phyloP scores from a whole-genome alignment of 2,113 vertebrate genomes.

The Lanius collurio region DNA sequence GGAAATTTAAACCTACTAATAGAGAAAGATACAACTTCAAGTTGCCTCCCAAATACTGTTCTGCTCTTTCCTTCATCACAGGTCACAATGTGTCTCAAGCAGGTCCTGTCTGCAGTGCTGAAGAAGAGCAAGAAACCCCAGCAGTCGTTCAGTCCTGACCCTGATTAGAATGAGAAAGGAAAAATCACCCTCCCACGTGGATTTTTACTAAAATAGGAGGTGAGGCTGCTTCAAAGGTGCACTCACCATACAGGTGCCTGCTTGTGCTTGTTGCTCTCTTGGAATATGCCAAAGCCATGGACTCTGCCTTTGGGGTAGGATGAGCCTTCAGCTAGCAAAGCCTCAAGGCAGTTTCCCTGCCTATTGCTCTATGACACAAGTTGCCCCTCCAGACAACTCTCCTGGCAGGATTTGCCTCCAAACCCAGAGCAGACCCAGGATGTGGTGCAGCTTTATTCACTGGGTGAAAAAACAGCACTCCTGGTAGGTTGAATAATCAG shows the following conservation, averaged over 20 bases:
- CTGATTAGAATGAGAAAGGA: neutral
- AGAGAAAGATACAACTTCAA: neutral
- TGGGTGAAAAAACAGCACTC: neutral
- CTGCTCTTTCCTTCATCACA: neutral
- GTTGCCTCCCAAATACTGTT: neutral
- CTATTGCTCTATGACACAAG: neutral
- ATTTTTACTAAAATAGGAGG: neutral
- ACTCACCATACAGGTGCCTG: neutral
- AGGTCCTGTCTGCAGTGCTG: neutral
- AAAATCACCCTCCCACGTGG: neutral
- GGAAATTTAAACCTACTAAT: neutral
- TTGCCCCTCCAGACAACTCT: neutral
- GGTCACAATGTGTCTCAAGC: neutral
- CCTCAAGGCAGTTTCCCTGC: neutral
- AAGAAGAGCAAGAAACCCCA: neutral
- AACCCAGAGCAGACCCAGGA: neutral
- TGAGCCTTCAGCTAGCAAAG: neutral
- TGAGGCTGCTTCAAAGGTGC: neutral
- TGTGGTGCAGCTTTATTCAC: neutral
- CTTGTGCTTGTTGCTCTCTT: neutral
- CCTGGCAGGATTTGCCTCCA: neutral
- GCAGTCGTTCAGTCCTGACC: fast-evolving
- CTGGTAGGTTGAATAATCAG: neutral
- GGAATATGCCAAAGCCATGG: neutral
- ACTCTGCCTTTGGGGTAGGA: neutral